Evolutionary conservation across 2,888 invertebrate genomes (phyloP), one percentile per base, ranked within the genome.

Genomic region (Nemoura dubitans): DNA sequence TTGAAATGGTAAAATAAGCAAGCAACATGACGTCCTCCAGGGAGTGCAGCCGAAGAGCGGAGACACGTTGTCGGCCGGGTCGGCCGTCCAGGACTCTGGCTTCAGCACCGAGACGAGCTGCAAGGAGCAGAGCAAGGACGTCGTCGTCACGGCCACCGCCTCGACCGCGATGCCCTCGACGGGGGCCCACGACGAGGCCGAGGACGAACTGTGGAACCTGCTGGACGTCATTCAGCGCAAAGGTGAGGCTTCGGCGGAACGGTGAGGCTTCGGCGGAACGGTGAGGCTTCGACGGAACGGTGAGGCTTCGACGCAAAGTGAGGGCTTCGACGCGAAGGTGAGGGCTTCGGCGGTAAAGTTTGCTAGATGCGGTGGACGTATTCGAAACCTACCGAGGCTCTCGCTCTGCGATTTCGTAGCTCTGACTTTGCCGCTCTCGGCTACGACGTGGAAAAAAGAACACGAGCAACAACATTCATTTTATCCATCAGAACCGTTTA

Each of bases 51-150:
- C 83, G 42, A 87, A 88, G 89, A 85, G 90, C 90, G 87, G 89
- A 89, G 88, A 90, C 87, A 90, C 91, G 87, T 89, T 91, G 5
- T 90, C 91, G 86, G 93, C 92, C 87, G 93, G 92, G 89, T 92
- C 92, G 78, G 94, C 94, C 88, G 94, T 96, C 29, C 95, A 95
- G 90, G 97, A 97, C 92, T 97, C 97, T 84, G 97, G 97, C 86
- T 97, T 97, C 92, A 97, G 97, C 91, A 97, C 97, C 88, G 97
- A 97, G 92, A 96, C 97, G 85, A 95, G 95, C 90, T 96, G 95
- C 90, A 96, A 96, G 91, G 96, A 96, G 91, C 95, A 96, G 88
- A 43, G 78, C n/a, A 96, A 96, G 90, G 94, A 94, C 90, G 36
- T 36, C 59, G 86, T 29, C 43, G 76, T 36, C 36, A 82, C 77